Evolutionary conservation across 2,888 invertebrate species (phyloP).

Genomic region (Stomorhina lunata): DNA sequence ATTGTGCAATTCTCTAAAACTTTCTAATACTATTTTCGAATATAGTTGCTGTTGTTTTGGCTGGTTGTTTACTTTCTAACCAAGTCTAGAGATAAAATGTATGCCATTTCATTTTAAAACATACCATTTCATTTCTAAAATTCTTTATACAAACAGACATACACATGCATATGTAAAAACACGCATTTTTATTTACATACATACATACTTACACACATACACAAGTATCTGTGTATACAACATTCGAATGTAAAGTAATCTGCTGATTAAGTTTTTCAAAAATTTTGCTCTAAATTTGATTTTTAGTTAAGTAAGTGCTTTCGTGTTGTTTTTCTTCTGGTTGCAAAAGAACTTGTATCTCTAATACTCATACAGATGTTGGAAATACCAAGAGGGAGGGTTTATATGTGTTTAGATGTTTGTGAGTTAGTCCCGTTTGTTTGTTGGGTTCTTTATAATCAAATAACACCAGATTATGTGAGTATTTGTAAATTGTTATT

Average conservation of each 20-base stretch:
- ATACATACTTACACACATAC: not conserved
- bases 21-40: not conserved
- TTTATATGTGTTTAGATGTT: not conserved
- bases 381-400: not conserved
- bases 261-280: constrained; percentile 65
- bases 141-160: not conserved
- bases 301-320: constrained; percentile 59
- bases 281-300: constrained; percentile 62
- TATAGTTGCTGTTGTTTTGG: constrained; percentile 4
- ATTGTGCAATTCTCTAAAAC: constrained; percentile 11
- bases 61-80: constrained; percentile 30
- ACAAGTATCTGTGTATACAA: not conserved
- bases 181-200: not conserved
- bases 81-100: constrained; percentile 37
- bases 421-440: not conserved
- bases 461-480: constrained; percentile 56
- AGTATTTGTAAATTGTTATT: constrained; percentile 59
- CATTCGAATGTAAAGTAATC: constrained; percentile 56
- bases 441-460: constrained; percentile 37
- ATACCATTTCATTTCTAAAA: constrained; percentile 31
- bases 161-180: no score
- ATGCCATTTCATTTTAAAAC: constrained; percentile 18
- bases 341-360: constrained; percentile 22
- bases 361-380: no score
- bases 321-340: no score